These are phyloP conservation scores for Saiga tatarica DNA, from an alignment of 2,113 vertebrate genomes.

Conservation along the genomic window DNA sequence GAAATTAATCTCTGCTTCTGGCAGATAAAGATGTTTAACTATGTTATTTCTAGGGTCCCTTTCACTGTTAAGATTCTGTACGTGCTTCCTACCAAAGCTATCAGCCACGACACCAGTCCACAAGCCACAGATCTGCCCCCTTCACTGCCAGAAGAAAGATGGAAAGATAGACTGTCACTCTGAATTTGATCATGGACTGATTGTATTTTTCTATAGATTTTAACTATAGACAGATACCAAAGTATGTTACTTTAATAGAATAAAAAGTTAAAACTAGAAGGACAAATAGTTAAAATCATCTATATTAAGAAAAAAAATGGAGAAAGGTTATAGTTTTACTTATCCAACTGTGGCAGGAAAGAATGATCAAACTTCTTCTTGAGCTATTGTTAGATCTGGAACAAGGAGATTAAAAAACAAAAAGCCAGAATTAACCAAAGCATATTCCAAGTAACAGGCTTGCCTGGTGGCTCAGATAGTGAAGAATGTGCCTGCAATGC, in stretches of 20 bases:
- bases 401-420: background rate
- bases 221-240: background rate
- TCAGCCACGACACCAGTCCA: background rate
- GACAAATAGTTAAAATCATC: background rate
- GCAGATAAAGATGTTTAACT: background rate
- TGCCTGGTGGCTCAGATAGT: background rate
- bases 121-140: background rate
- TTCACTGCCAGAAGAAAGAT: background rate
- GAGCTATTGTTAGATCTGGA: background rate
- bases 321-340: background rate
- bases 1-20: background rate
- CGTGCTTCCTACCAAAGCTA: background rate
- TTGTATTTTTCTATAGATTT: background rate
- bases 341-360: background rate
- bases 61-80: background rate
- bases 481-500: background rate
- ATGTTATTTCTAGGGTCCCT: background rate
- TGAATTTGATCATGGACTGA: background rate
- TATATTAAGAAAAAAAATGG: background rate
- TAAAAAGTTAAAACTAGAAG: background rate
- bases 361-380: background rate
- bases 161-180: background rate
- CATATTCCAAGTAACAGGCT: background rate
- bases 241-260: background rate
- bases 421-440: background rate